Base-by-base conservation (phyloP, 2,888 invertebrate genomes). In the Leptodirus hochenwartii region DNA sequence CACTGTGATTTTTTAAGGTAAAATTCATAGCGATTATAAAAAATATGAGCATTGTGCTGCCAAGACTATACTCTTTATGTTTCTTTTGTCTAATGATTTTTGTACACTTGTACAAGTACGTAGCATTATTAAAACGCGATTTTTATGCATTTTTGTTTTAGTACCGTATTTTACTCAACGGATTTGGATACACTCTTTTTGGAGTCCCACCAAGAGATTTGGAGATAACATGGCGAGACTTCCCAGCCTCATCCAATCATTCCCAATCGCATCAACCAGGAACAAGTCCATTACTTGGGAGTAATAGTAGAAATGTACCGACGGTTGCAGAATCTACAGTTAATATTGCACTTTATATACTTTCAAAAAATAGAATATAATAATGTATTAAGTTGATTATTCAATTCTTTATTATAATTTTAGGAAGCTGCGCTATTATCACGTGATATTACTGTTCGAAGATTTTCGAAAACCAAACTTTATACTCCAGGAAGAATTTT, bases 91-190 rank as follows among this genome's bases (percentile, higher is more conserved):
- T n/a, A n/a, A n/a, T n/a, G n/a, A n/a, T n/a, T n/a, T n/a, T n/a
- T n/a, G n/a, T n/a, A n/a, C n/a, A n/a, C n/a, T n/a, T n/a, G n/a
- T n/a, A n/a, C n/a, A n/a, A n/a, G n/a, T n/a, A n/a, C n/a, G n/a
- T n/a, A n/a, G n/a, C n/a, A n/a, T n/a, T n/a, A n/a, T n/a, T n/a
- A n/a, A n/a, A n/a, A n/a, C n/a, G n/a, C n/a, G n/a, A n/a, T n/a
- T n/a, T n/a, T n/a, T n/a, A n/a, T n/a, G n/a, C n/a, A n/a, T n/a
- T n/a, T n/a, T n/a, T n/a, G n/a, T 53, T 64, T 22, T 61, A 85
- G 79, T 84, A 82, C 51, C 76, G 82, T 38, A 79, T 87, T 43
- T 66, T 87, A 54, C 62, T 84, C 39, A 80, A 82, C 51, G 84
- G 82, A 3, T 76, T 79, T 47, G 79, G 80, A 25, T 79, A 79